Conservation (phyloP, 2,797 vertebrate species). For the Pseudochromis fuscus region DNA sequence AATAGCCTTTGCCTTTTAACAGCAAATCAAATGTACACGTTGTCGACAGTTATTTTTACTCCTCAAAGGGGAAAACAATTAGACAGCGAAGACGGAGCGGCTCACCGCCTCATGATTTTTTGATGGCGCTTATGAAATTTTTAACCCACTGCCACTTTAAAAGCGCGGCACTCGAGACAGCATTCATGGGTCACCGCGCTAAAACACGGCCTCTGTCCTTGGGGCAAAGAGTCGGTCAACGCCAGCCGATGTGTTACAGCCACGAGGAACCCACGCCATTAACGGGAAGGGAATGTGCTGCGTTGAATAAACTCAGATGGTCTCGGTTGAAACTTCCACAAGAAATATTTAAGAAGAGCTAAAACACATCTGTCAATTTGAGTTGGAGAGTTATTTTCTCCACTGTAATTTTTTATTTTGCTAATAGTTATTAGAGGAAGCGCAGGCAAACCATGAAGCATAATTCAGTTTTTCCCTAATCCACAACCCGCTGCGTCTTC, state of each 20-base stretch:
- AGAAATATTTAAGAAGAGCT: conserved; percentile 45
- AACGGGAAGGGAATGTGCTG: conserved; percentile 45
- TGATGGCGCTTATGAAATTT: conserved; percentile 82
- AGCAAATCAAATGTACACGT: conserved; percentile 63
- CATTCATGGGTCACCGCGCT: conserved; percentile 73
- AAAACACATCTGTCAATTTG: conserved; percentile 40
- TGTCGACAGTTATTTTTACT: conserved; percentile 68
- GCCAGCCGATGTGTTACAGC: conserved; percentile 55
- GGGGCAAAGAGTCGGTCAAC: conserved; percentile 73
- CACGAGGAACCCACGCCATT: conserved; percentile 53
- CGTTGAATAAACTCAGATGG: conserved; percentile 52
- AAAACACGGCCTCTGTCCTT: conserved; percentile 72
- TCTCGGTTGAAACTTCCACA: conserved; percentile 32
- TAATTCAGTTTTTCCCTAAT: conserved; percentile 74
- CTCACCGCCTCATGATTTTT: conserved; percentile 76
- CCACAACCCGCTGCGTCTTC: conserved; percentile 47
- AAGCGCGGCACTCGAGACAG: conserved; percentile 58
- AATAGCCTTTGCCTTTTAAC: conserved; percentile 59
- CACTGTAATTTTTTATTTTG: conserved; percentile 43
- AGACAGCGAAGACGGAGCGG: conserved; percentile 53
- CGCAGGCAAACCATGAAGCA: conserved; percentile 65
- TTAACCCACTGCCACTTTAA: conserved; percentile 74
- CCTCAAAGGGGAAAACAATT: conserved; percentile 70
- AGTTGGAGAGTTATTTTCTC: conserved; percentile 35
- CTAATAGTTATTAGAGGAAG: conserved; percentile 73